Evolutionary conservation across 2,797 vertebrate species (phyloP), one percentile per base, ranked within the genome.

Genomic region (Kryptolebias ocellatus): DNA sequence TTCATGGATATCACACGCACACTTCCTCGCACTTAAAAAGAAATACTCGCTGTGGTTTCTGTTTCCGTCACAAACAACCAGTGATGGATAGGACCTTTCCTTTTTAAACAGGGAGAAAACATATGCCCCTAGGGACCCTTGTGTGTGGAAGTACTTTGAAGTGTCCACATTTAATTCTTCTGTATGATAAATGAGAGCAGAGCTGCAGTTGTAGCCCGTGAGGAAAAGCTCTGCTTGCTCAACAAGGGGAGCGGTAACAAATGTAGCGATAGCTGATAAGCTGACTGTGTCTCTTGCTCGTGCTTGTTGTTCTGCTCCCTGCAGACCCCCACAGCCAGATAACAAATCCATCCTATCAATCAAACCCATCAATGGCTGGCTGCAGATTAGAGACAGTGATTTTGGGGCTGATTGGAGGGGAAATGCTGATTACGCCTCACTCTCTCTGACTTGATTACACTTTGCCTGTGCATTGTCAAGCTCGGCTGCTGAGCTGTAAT

Each of bases 121-220:
- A 86, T 86, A 76, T 79, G 83, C 83, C 91, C 86, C 80, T 57
- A 4, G 89, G 89, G 89, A 89, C 75, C 86, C 86, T 86, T 81
- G 84, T 87, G 89, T 91, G 89, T 89, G 83, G 86, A 90, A 92
- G 89, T 90, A 87, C 91, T 92, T 92, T 92, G 90, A 91, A 89
- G 89, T 90, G 89, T 92, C 91, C 91, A 87, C 90, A 88, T 93
- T 93, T 93, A 92, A 93, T 92, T 93, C 90, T 87, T 91, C 86
- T 82, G 83, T 90, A 89, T 92, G 92, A 93, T 92, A 85, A 93
- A 92, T 89, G 90, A 87, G 90, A 81, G 75, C 76, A 53, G 81
- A 76, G 80, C 84, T 47, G 79, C 70, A 39, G 72, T 86, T 78
- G 82, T 81, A 84, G 89, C 88, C 88, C 71, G 81, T 84, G 87